Conservation (phyloP, 2,888 invertebrate genomes). For the Drosophila flavopinicola region DNA sequence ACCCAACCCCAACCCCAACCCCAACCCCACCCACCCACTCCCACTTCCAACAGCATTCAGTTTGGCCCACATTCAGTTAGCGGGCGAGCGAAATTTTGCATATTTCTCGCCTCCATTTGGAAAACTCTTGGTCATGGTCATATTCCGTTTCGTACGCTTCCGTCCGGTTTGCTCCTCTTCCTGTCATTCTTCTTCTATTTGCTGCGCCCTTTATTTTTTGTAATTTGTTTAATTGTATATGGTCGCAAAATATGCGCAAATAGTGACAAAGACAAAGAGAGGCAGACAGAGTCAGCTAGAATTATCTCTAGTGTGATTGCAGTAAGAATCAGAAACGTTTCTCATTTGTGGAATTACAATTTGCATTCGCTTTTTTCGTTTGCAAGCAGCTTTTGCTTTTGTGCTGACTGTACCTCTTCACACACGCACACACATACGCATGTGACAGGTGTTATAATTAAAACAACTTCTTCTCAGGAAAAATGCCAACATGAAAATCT, state of each 20-base stretch:
- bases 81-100: conserved; percentile 27
- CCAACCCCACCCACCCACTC: no score
- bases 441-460: conserved; percentile 60
- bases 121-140: conserved; percentile 59
- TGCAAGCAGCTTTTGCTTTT: conserved; percentile 28
- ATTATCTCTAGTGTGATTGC: conserved; percentile 32
- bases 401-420: conserved; percentile 48
- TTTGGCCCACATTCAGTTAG: conserved; percentile 15
- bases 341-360: conserved; percentile 74
- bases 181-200: conserved; percentile 20
- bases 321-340: conserved; percentile 33
- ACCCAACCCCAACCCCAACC: no score
- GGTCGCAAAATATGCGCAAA: conserved; percentile 34
- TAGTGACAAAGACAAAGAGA: conserved; percentile 18
- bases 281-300: neutral
- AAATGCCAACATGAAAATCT: conserved; percentile 54
- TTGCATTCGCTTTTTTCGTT: conserved; percentile 68
- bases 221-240: conserved; percentile 75
- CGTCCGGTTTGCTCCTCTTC: conserved; percentile 54
- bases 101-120: conserved; percentile 41
- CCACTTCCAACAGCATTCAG: no score
- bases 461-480: conserved; percentile 51
- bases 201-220: conserved; percentile 44
- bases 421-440: conserved; percentile 1
- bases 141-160: conserved; percentile 35